A percentile compares a stretch with the other conserved stretches of the same genome.
These are phyloP conservation scores for Plagiodera versicolora DNA, from an alignment of 2,888 invertebrate genomes.

Conservation along the genomic window DNA sequence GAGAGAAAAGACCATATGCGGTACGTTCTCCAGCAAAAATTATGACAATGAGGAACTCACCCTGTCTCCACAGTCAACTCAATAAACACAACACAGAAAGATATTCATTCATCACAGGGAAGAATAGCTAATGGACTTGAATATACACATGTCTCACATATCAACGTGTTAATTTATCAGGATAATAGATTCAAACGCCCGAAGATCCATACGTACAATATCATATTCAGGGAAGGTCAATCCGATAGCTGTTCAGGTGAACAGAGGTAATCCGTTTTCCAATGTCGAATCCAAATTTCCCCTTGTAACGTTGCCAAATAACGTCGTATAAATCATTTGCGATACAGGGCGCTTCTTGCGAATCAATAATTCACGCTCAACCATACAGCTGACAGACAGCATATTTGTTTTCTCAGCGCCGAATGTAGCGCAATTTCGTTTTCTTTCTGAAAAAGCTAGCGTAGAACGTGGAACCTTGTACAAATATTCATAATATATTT, in stretches of 20 bases:
- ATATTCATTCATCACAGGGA: too few relatives aligned
- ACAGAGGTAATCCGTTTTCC: not conserved
- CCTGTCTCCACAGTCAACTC: too few relatives aligned
- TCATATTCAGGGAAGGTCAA: not conserved
- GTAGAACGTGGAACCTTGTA: not conserved
- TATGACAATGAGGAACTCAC: too few relatives aligned
- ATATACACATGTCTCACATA: too few relatives aligned
- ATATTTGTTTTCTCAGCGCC: slow-evolving; percentile 17
- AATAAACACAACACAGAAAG: too few relatives aligned
- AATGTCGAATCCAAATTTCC: slow-evolving; percentile 9
- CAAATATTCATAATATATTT: not conserved
- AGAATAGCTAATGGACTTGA: too few relatives aligned
- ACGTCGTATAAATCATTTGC: slow-evolving; percentile 20
- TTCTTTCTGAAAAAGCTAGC: not conserved
- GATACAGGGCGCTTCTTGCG: slow-evolving; percentile 21
- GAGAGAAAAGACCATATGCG: too few relatives aligned
- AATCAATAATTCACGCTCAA: slow-evolving; percentile 25
- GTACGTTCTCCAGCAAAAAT: too few relatives aligned
- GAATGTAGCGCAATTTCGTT: slow-evolving; percentile 4
- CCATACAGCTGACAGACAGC: slow-evolving; percentile 20
- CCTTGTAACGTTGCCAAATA: slow-evolving; percentile 19
- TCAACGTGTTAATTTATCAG: too few relatives aligned
- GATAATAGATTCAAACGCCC: too few relatives aligned
- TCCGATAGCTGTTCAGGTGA: not conserved
- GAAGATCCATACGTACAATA: too few relatives aligned